Base-by-base conservation (phyloP, 1,140 invertebrate species). In the Papilio helenus region DNA sequence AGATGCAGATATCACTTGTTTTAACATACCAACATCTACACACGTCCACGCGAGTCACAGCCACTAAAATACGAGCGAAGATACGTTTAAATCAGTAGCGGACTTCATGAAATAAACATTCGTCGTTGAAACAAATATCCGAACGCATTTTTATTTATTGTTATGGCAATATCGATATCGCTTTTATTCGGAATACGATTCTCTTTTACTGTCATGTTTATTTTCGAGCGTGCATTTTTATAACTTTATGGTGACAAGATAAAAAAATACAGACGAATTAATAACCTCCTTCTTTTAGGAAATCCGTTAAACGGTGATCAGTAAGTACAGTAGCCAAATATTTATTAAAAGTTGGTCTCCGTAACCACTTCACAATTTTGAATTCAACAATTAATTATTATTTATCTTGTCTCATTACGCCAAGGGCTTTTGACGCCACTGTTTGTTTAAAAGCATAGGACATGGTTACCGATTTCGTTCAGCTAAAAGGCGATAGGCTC, bases 51-150 rank as follows among this genome's bases (percentile, higher is more conserved):
- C 46, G 72, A 74, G 42, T 74, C 72, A 74, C 72, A 10, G 46
- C 44, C 5, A 44, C 20, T 23, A n/a, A 74, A 49, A 51, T 49
- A 51, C 72, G 44, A 49, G 14, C 12, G 8, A 74, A 42, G 20
- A 73, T n/a, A 44, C 72, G 72, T 49, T 74, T 74, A 74, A 74
- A 74, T 74, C 72, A 51, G 72, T 74, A 74, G 72, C 26, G 12
- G 20, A 29, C n/a, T 51, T 74, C 72, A 74, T 74, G 72, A 74
- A 74, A 74, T 46, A 74, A 74, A 74, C 72, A 74, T 74, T 51
- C 16, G 39, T 44, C 20, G 46, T 51, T 74, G 46, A 68, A 68
- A 61, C 58, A 61, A 61, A 68, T 68, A 68, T 68, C 61, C 61
- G 61, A 74, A 74, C 44, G 20, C 46, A 49, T 29, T 74, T 74